Evolutionary conservation across 2,113 vertebrate species (phyloP), one percentile per base, ranked within the genome.

Genomic region (Heloderma charlesbogerti): DNA sequence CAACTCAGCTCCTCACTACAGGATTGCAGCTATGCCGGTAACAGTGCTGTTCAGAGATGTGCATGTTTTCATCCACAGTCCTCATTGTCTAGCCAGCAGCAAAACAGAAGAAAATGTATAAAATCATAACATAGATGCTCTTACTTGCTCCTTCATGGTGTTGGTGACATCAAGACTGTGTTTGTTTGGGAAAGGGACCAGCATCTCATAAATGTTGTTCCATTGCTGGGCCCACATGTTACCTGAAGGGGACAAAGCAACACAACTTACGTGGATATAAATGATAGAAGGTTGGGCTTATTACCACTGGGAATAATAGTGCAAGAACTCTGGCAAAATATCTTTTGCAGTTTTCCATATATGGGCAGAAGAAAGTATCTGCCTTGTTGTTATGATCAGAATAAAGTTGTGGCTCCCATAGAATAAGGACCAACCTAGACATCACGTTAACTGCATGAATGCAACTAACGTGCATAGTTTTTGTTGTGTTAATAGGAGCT

Each of bases 191-290:
- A 98, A 99, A 86, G 99, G 99, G 74, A 98, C 96, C 98, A 99
- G 98, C 97, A 98, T 95, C 82, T 97, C 95, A 1, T 99, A 99
- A 94, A 99, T 97, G 92, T 98, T 99, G 93, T 99, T 99, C 99
- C 99, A 99, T 87, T 98, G 98, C 95, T 99, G 99, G 86, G 98
- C 98, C 99, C 99, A 99, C 99, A 99, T 99, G 94, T 99, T 98
- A 93, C 99, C 99, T 99, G 92, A 84, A 96, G 87, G 89, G 94
- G 84, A 45, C 51, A 91, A 51, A 92, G 45, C 1, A 93, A 25
- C 15, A 34, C 15, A 82, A 29, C 10, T 85, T 37, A 88, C n/a
- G 7, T 72, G 40, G 63, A 43, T 16, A 4, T 3, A 74, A 81
- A 25, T 25, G 3, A 67, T 13, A 51, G 3, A 1, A 48, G 66